A percentile compares a stretch with the other conserved stretches of the same genome.
These are phyloP conservation scores for Lathamus discolor DNA, from an alignment of 2,113 vertebrate genomes.

Conservation along the genomic window DNA sequence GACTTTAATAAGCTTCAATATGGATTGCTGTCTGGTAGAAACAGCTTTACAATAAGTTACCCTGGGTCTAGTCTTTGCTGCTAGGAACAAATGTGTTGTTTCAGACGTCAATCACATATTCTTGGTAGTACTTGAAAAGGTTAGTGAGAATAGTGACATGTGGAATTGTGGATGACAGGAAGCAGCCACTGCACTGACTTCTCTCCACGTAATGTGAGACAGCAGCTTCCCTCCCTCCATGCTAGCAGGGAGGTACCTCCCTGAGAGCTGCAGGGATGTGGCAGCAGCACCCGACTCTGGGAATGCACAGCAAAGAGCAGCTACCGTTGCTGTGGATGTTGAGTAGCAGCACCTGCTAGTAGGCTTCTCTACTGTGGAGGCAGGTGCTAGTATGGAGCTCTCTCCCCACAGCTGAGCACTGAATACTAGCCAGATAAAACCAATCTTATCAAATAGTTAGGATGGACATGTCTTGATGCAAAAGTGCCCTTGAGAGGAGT, in stretches of 20 bases:
- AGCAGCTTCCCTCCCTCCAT: rapidly evolving
- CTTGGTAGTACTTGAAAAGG: constrained; percentile 32
- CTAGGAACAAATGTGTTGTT: constrained; percentile 43
- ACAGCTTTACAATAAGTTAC: constrained; percentile 35
- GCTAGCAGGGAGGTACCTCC: rapidly evolving
- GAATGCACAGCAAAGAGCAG: not conserved
- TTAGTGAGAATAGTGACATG: not conserved
- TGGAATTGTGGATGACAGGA: constrained; percentile 36
- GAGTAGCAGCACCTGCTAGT: rapidly evolving
- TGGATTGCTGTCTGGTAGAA: constrained; percentile 57
- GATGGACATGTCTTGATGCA: not conserved
- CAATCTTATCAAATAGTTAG: not conserved
- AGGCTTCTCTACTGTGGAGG: rapidly evolving
- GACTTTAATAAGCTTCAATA: constrained; percentile 71
- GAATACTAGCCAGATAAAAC: not conserved
- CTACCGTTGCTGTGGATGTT: rapidly evolving
- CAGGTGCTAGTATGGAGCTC: rapidly evolving
- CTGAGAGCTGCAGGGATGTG: not conserved
- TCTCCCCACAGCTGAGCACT: not conserved
- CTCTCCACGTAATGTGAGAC: not conserved
- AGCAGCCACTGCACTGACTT: not conserved
- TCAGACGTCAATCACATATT: constrained; percentile 25
- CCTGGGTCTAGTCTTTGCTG: constrained; percentile 16
- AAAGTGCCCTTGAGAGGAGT: not conserved
- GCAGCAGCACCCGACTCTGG: not conserved